These are phyloP conservation scores for Archips crataeganus DNA, from an alignment of 2,888 invertebrate species.

Conservation along the genomic window DNA sequence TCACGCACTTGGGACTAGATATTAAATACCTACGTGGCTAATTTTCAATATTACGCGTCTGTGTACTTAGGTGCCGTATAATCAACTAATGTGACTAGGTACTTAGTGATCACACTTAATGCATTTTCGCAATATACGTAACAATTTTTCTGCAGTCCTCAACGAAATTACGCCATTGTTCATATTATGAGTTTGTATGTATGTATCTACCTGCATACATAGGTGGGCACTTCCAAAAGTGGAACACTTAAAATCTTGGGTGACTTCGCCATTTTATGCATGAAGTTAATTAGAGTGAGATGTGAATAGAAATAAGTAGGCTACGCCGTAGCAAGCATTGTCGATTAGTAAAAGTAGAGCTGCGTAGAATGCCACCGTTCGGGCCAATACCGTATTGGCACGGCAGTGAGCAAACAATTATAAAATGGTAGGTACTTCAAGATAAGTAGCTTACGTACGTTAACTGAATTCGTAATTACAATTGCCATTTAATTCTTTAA, in stretches of 20 bases:
- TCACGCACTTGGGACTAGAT: not conserved
- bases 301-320: constrained; percentile 13
- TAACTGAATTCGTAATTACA: not conserved
- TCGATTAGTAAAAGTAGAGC: constrained; percentile 17
- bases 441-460: not conserved
- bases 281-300: constrained; percentile 13
- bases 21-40: not conserved
- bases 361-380: not conserved
- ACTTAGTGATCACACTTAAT: no score
- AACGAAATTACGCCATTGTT: no score
- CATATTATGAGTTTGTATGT: not conserved
- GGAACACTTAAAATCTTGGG: constrained; percentile 2
- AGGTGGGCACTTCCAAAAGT: not conserved
- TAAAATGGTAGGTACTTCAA: not conserved
- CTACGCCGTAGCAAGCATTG: not conserved
- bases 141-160: no score
- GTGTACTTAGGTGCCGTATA: no score
- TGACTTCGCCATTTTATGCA: not conserved
- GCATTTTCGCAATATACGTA: not conserved
- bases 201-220: no score
- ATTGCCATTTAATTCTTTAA: not conserved
- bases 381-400: not conserved
- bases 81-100: no score
- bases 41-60: not conserved
- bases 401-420: not conserved